Base-by-base conservation (phyloP, 2,888 invertebrate genomes). In the Lasioglossum vierecki region DNA sequence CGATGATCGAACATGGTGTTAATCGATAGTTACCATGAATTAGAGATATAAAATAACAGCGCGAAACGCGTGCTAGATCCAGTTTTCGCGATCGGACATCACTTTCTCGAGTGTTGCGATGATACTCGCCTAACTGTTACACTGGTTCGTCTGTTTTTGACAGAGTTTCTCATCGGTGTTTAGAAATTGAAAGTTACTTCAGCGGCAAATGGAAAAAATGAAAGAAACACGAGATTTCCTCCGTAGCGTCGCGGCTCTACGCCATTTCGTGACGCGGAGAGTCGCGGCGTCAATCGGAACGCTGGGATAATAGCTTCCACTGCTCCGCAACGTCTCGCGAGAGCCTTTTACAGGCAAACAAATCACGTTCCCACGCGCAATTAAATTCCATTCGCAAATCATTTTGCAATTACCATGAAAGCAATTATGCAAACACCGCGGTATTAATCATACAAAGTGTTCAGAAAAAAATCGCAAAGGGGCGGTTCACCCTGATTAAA, bases 71-170 rank as follows among this genome's bases (percentile, higher is more conserved):
- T 30, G 46, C 18, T 53, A 73, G 70, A 66, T 73, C 79, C 76
- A 46, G 41, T 41, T 49, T 66, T 72, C 66, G 22, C 26, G 41
- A 41, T n/a, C 63, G 15, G n/a, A 49, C 49, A 49, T 72, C n/a
- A 57, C 75, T 80, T 85, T 86, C 85, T 79, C 81, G 80, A 2
- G 15, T 26, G 9, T 26, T 57, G 11, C 2, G 57, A 60, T 4
- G 60, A 60, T 26, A 60, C 5, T 26, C 26, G 30, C 30, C 30
- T 30, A 30, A 66, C 18, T 35, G 35, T 35, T 15, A 35, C 66
- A 8, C 66, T 8, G 66, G 30, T 35, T 18, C 35, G 15, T 35
- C 3, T 30, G 60, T 60, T 26, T 60, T 5, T 13, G 13, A 60
- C 13, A 26, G 5, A 60, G 13, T 26, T 11, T 1, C 5, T 13